Evolutionary conservation across 2,888 invertebrate species (phyloP).

Genomic region (Tetrapedia diversipes): DNA sequence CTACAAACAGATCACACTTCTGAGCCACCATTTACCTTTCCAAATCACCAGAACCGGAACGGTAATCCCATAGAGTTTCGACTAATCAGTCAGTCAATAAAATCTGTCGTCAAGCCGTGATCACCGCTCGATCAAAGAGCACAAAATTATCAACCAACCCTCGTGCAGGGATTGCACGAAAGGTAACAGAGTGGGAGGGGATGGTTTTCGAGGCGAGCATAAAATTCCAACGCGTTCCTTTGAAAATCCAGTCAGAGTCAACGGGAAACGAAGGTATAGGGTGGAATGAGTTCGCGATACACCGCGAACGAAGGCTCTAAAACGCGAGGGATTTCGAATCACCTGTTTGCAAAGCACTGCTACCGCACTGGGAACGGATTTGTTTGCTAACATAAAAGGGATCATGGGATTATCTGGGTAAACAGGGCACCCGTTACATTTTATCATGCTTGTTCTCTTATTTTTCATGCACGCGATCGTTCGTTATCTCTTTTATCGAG

Average conservation of each 20-base stretch:
- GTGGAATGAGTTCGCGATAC: conserved; percentile 17
- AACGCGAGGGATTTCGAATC: conserved; percentile 48
- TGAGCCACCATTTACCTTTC: not conserved
- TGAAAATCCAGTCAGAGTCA: not conserved
- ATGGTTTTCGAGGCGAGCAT: no score
- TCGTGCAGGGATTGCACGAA: not conserved
- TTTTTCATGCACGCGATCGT: conserved; percentile 72
- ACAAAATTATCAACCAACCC: not conserved
- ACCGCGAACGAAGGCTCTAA: conserved; percentile 12
- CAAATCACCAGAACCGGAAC: not conserved
- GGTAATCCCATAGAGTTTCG: conserved; percentile 4
- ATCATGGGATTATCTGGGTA: conserved; percentile 74
- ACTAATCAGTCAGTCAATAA: conserved; percentile 8
- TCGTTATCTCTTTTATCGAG: conserved; percentile 69
- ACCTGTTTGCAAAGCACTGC: conserved; percentile 63
- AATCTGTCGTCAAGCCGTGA: not conserved
- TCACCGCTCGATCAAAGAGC: not conserved
- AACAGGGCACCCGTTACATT: conserved; percentile 72
- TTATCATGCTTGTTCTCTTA: conserved; percentile 71
- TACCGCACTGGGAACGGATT: conserved; percentile 67
- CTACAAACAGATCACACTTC: not conserved
- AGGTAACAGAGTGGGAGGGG: no score
- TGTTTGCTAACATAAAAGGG: conserved; percentile 74
- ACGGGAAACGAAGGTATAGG: no score
- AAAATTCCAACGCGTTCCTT: not conserved